These are phyloP conservation scores for Pandemis cinnamomeana DNA, from an alignment of 2,888 invertebrate genomes.

Conservation along the genomic window DNA sequence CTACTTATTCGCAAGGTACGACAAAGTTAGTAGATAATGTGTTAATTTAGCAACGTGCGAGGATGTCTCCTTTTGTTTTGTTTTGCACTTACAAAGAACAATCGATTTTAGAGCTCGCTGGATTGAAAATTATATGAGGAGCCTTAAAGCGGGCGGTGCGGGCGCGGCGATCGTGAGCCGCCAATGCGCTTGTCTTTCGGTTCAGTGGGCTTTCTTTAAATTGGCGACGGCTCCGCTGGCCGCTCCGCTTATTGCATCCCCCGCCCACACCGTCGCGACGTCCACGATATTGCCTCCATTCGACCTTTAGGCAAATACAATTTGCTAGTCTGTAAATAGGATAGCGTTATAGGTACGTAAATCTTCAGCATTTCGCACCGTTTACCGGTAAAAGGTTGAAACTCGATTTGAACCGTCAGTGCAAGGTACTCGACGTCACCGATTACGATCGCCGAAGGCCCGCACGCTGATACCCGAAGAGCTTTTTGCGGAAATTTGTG, in stretches of 20 bases:
- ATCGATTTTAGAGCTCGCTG: slow-evolving; percentile 84
- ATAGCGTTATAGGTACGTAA: slow-evolving; percentile 78
- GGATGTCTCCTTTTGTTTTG: slow-evolving; percentile 66
- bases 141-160: slow-evolving; percentile 72
- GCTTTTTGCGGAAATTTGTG: slow-evolving; percentile 66
- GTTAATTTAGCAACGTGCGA: slow-evolving; percentile 67
- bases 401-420: slow-evolving; percentile 71
- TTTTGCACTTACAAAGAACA: slow-evolving; percentile 82
- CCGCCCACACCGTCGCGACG: slow-evolving; percentile 79
- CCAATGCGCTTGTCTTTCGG: slow-evolving; percentile 85
- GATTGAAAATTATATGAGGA: slow-evolving; percentile 84
- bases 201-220: slow-evolving; percentile 86
- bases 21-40: slow-evolving; percentile 53
- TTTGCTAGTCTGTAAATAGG: slow-evolving; percentile 80
- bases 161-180: slow-evolving; percentile 79
- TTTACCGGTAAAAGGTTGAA: slow-evolving; percentile 68
- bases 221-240: slow-evolving; percentile 82
- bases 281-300: slow-evolving; percentile 82
- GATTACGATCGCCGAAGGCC: slow-evolving; percentile 60
- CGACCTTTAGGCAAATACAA: slow-evolving; percentile 84
- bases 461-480: slow-evolving; percentile 49
- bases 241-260: slow-evolving; percentile 83
- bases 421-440: slow-evolving; percentile 50
- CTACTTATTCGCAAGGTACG: not conserved
- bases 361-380: slow-evolving; percentile 67